Percentiles rank a stretch among this genome's conserved stretches.
Evolutionary conservation across 64 coral and sea anemone species (phyloP).

Genomic region (Actinia tenebrosa): DNA sequence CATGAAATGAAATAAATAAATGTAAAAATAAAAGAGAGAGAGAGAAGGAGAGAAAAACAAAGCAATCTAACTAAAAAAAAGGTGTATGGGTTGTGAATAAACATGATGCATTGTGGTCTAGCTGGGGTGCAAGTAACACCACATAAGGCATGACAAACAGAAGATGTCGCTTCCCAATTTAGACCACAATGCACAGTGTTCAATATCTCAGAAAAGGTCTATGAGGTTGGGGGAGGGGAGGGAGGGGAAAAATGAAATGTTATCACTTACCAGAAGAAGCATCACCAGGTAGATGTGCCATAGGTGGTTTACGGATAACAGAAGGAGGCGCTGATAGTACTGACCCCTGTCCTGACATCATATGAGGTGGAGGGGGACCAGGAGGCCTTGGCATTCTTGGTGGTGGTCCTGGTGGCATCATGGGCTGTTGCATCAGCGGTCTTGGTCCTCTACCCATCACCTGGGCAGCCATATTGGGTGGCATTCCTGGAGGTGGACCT

Average conservation of each 20-base stretch:
- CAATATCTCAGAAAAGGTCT: too few relatives aligned
- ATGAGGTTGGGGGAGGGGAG: too few relatives aligned
- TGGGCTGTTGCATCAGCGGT: slow-evolving; percentile 82
- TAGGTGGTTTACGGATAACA: slow-evolving; percentile 86
- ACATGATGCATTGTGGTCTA: too few relatives aligned
- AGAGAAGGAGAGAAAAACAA: too few relatives aligned
- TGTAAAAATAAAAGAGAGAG: background rate
- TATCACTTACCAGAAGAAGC: slow-evolving; percentile 43
- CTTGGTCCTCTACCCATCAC: slow-evolving; percentile 76
- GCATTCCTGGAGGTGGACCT: slow-evolving; percentile 83
- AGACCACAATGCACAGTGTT: too few relatives aligned
- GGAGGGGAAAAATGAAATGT: too few relatives aligned
- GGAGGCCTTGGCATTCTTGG: slow-evolving; percentile 70
- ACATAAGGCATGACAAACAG: too few relatives aligned
- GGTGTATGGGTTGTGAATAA: too few relatives aligned
- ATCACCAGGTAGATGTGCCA: slow-evolving; percentile 53
- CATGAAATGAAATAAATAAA: too few relatives aligned
- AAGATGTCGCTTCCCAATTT: too few relatives aligned
- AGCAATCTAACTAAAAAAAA: too few relatives aligned
- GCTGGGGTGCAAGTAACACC: too few relatives aligned
- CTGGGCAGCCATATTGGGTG: slow-evolving; percentile 74
- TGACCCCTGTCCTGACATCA: slow-evolving; percentile 69
- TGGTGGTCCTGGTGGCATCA: slow-evolving; percentile 75
- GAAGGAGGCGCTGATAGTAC: slow-evolving; percentile 97
- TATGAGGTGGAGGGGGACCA: slow-evolving; percentile 63